phyloP scores from a whole-genome alignment of 2,797 vertebrate genomes.

The Denticeps clupeoides region DNA sequence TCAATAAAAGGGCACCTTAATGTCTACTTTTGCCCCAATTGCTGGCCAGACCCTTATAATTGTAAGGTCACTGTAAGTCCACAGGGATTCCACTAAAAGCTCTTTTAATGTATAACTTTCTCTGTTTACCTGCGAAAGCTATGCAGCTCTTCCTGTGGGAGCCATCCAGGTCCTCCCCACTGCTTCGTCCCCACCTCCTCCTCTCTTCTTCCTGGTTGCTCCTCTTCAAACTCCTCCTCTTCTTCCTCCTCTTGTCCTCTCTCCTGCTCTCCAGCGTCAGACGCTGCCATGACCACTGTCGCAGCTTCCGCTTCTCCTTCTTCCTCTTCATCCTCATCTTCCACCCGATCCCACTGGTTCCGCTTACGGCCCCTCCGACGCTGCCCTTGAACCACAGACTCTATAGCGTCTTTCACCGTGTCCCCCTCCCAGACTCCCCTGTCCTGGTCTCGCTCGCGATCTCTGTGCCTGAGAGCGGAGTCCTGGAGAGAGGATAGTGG shows the following conservation, averaged over 20 bases:
- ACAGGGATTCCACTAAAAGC: no score
- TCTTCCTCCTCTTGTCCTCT: conserved; percentile 33
- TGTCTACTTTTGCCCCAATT: no score
- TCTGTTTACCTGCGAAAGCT: conserved; percentile 52
- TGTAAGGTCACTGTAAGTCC: no score
- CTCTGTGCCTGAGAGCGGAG: conserved; percentile 30
- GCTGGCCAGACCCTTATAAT: no score
- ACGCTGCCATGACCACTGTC: not conserved
- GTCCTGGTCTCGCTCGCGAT: conserved; percentile 43
- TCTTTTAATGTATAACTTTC: not conserved
- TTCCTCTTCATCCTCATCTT: conserved; percentile 47
- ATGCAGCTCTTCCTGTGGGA: conserved; percentile 55
- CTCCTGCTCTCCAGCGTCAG: conserved; percentile 11
- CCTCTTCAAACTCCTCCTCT: conserved; percentile 45
- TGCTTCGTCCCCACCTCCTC: conserved; percentile 18
- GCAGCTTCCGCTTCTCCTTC: conserved; percentile 9
- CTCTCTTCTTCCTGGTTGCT: conserved; percentile 31
- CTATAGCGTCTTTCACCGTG: conserved; percentile 78
- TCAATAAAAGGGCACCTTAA: no score
- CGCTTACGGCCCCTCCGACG: conserved; percentile 68
- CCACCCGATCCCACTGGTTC: conserved; percentile 65
- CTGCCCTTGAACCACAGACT: conserved; percentile 85
- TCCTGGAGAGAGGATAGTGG: not conserved
- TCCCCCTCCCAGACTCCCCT: conserved; percentile 49
- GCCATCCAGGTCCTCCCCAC: conserved; percentile 41